Base-by-base conservation (phyloP, 2,797 vertebrate genomes). In the Typhlichthys eigenmanni region DNA sequence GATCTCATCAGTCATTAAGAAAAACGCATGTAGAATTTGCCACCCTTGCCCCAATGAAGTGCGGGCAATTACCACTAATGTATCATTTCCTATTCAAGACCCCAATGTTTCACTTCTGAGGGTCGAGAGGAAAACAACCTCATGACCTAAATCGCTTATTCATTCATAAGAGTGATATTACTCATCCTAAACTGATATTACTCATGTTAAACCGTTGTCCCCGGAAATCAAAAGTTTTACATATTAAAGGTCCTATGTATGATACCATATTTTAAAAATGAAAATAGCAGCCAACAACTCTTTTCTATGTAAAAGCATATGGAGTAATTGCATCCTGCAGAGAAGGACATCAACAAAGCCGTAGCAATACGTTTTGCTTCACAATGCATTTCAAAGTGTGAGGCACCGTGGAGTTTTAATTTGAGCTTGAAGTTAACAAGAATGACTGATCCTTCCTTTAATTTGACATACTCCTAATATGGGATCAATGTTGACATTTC, bases 11-110 rank as follows among this genome's bases (percentile, higher is more conserved):
- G 93, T 96, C 81, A 94, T 97, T 98, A 96, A 87, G 85, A 94
- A 65, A 78, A 91, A 84, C 69, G 86, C 87, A 81, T 84, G 89
- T 90, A 87, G 91, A 95, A 93, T 94, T 95, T 95, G 91, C 92
- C 93, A 93, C 93, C 89, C 86, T 91, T 92, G 92, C 95, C 94
- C 92, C 92, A 92, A 89, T 91, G 89, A 93, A 94, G 90, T 89
- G 90, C 82, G 89, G 92, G 90, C 96, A 98, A 99, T 99, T 96
- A 95, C 92, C 88, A 93, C 95, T 99, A 99, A 99, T 99, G 91
- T 79, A 93, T 95, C 94, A 98, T 97, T 91, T 90, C 88, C 92
- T 92, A 99, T 98, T 97, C 96, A 91, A 81, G 89, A 91, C 90
- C 85, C 82, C 80, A 83, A 81, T 81, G 80, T 93, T 93, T 89